Evolutionary conservation across 2,113 vertebrate genomes (phyloP).

Genomic region (Amia ocellicauda): DNA sequence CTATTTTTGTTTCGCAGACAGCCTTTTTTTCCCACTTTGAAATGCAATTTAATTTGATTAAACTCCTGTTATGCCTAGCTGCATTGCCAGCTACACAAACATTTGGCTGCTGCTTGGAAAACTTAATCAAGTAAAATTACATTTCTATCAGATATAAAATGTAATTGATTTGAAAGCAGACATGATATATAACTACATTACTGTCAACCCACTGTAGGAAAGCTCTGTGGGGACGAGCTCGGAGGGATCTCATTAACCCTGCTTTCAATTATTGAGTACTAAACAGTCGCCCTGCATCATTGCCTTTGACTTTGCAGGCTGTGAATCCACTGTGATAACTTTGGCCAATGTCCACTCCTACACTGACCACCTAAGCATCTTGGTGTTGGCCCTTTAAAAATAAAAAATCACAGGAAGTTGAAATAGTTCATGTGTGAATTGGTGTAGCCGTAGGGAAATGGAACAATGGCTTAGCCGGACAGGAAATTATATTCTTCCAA

Average conservation of each 20-base stretch:
- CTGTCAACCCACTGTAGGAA: slow-evolving; percentile 50
- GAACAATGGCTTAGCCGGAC: no score
- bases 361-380: slow-evolving; percentile 38
- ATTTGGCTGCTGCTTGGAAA: slow-evolving; percentile 57
- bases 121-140: slow-evolving; percentile 70
- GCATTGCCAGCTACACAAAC: slow-evolving; percentile 46
- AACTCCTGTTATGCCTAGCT: slow-evolving; percentile 64
- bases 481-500: no score
- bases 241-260: slow-evolving; percentile 67
- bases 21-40: slow-evolving; percentile 41
- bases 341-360: slow-evolving; percentile 4
- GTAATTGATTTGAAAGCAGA: slow-evolving; percentile 75
- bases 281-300: slow-evolving; percentile 24
- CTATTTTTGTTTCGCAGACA: not conserved
- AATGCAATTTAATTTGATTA: slow-evolving; percentile 62
- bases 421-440: slow-evolving; percentile 57
- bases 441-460: slow-evolving; percentile 36
- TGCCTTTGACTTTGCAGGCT: slow-evolving; percentile 53
- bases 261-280: slow-evolving; percentile 63
- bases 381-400: slow-evolving; percentile 47
- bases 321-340: slow-evolving; percentile 53
- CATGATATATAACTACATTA: slow-evolving; percentile 72
- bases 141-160: slow-evolving; percentile 70
- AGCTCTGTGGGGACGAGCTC: slow-evolving; percentile 53
- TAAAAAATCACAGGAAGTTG: slow-evolving; percentile 50